phyloP scores from a whole-genome alignment of 2,797 vertebrate species.

The Hippoglossus hippoglossus region DNA sequence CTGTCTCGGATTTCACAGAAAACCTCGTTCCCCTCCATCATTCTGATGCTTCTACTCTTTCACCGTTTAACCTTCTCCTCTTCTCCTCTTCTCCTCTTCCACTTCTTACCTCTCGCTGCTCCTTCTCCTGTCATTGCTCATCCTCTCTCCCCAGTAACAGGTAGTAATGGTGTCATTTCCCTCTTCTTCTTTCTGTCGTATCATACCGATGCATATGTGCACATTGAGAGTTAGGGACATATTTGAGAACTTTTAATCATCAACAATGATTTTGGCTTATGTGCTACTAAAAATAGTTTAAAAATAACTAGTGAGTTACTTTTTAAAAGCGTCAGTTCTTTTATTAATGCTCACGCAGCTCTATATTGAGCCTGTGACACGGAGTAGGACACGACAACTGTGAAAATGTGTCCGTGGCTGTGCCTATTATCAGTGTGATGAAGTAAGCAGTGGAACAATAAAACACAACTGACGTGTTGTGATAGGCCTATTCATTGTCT shows the following conservation, averaged over 20 bases:
- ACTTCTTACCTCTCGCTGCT: slow-evolving; percentile 1
- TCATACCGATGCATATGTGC: no score
- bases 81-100: background rate
- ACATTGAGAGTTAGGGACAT: no score
- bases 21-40: slow-evolving; percentile 12
- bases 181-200: background rate
- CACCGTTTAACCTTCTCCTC: slow-evolving; percentile 27
- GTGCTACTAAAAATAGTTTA: no score
- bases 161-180: background rate
- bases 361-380: background rate
- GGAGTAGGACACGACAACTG: background rate
- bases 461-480: background rate
- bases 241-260: no score
- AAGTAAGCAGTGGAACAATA: background rate
- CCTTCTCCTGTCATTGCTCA: slow-evolving; percentile 34
- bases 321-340: background rate
- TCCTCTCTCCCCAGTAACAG: slow-evolving; percentile 17
- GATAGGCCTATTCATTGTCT: background rate
- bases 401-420: background rate
- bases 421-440: background rate
- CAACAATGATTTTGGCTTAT: no score
- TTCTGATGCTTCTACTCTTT: slow-evolving; percentile 32
- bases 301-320: background rate
- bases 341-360: background rate
- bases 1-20: slow-evolving; percentile 35